Conservation (phyloP, 2,888 invertebrate species). For the Nomada lathburiana region DNA sequence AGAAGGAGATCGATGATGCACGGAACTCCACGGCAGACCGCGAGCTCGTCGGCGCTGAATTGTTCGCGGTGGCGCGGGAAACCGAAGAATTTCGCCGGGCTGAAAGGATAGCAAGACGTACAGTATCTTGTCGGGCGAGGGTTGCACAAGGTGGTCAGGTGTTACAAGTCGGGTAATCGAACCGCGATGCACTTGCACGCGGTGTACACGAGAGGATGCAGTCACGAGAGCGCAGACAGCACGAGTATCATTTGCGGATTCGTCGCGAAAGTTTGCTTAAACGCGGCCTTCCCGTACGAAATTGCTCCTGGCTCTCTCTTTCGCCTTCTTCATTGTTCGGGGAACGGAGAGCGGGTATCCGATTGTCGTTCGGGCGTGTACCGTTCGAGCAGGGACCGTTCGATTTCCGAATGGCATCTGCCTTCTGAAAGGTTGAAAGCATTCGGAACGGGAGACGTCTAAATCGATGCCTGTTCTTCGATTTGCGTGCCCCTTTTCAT, state of each 20-base stretch:
- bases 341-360: not conserved
- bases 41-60: slow-evolving; percentile 38
- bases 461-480: slow-evolving; percentile 1
- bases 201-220: not conserved
- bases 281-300: slow-evolving; percentile 2
- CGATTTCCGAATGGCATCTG: not conserved
- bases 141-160: slow-evolving; percentile 29
- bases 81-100: slow-evolving; percentile 14
- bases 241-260: not conserved
- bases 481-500: not conserved
- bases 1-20: slow-evolving; percentile 80
- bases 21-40: slow-evolving; percentile 50
- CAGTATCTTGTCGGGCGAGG: not conserved
- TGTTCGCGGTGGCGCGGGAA: slow-evolving; percentile 2
- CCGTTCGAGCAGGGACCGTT: not conserved
- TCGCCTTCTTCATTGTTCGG: not conserved
- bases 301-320: not conserved
- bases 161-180: slow-evolving; percentile 28
- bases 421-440: not conserved
- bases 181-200: slow-evolving; percentile 10
- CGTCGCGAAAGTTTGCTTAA: slow-evolving; percentile 11
- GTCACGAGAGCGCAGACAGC: not conserved
- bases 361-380: not conserved
- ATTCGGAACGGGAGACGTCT: not conserved
- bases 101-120: slow-evolving; percentile 10